phyloP scores from a whole-genome alignment of 2,797 vertebrate genomes.

The Rhabdophis nuchalis region DNA sequence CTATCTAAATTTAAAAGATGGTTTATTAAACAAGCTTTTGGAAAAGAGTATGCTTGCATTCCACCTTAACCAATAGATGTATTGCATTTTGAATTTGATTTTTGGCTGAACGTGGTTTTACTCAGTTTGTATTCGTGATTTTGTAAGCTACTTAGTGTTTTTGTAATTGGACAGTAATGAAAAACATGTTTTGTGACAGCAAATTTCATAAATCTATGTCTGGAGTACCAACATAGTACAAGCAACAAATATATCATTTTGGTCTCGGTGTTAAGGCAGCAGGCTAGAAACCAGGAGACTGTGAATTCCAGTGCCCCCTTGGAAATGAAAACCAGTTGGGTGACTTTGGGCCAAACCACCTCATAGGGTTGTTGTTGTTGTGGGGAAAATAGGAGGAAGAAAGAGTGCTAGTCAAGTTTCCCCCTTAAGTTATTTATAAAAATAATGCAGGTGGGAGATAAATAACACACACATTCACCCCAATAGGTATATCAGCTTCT shows the following conservation, averaged over 20 bases:
- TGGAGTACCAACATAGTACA: background rate
- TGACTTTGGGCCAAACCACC: background rate
- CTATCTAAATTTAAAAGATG: background rate
- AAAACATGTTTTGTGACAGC: background rate
- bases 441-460: background rate
- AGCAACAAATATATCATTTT: background rate
- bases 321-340: background rate
- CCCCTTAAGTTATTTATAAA: background rate
- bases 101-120: background rate
- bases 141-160: background rate
- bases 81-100: background rate
- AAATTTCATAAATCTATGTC: background rate
- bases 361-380: background rate
- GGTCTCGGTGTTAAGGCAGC: background rate
- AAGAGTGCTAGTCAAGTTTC: background rate
- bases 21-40: background rate
- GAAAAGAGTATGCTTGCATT: background rate
- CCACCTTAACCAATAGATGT: background rate
- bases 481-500: background rate
- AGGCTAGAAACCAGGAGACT: no score
- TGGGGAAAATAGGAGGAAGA: background rate
- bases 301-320: background rate
- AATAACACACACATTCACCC: no score
- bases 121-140: background rate
- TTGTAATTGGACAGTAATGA: background rate